Evolutionary conservation across 1,140 invertebrate genomes (phyloP), one percentile per base, ranked within the genome.

Genomic region (Rhopalosiphum padi): DNA sequence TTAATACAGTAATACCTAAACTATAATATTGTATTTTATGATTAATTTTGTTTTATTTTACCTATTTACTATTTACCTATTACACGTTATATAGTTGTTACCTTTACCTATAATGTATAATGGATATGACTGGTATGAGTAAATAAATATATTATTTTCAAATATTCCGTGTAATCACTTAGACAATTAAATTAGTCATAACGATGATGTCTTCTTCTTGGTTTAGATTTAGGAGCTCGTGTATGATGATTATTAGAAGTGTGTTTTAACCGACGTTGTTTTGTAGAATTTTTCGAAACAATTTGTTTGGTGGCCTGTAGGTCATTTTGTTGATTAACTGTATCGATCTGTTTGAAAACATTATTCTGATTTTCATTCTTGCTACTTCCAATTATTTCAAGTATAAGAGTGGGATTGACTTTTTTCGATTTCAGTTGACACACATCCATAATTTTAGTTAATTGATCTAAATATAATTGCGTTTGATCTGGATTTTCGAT

Each of bases 381-480:
- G 4, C 3, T 25, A 37, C 35, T 25, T 25, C 22, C 51, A 35
- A 25, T 37, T 41, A 89, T 37, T 37, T 89, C 87, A 55, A 6
- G 6, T 35, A 37, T 37, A 15, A 89, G 25, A 25, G 1, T 51
- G 7, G 90, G 90, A 30, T 91, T 53, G 11, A 35, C 43, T 83
- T 82, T 35, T 91, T 91, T 77, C 1, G 90, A 51, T 51, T 83
- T 91, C 0, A 91, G 23, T 83, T 51, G 23, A 83, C 90, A 91
- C 3, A 91, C 68, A 35, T 91, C 90, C 41, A 91, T 91, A n/a
- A 91, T 91, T n/a, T 77, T 91, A 37, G 90, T 91, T 37, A 91
- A 91, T 21, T 91, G 90, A 82, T 91, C 68, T 5, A 91, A 83
- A 15, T 35, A 83, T 18, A 82, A 91, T 51, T 91, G 43, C 37